Conservation (phyloP, 2,113 vertebrate genomes). For the Upupa epops region DNA sequence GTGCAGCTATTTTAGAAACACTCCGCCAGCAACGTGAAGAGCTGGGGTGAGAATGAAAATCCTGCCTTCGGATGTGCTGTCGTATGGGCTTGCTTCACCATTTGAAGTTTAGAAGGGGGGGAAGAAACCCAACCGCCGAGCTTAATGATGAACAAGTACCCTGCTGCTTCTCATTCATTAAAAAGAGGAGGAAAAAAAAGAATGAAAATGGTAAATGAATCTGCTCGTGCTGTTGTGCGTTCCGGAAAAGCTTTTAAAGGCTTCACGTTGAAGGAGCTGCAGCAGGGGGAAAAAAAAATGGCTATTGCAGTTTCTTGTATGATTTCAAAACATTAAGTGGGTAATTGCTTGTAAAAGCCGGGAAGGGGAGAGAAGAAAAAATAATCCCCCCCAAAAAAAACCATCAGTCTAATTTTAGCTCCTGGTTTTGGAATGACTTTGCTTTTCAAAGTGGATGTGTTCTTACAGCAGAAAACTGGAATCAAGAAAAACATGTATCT, state of each 20-base stretch:
- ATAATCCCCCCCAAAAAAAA: not conserved
- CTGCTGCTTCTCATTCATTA: conserved; percentile 19
- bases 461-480: conserved; percentile 22
- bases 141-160: not conserved
- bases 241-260: conserved; percentile 55
- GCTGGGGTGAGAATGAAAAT: not conserved
- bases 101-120: not conserved
- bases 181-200: not conserved
- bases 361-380: not conserved
- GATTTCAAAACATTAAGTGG: conserved; percentile 56
- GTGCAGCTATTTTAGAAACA: conserved; percentile 2
- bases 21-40: not conserved
- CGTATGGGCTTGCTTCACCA: not conserved
- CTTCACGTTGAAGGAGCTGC: conserved; percentile 24
- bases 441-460: conserved; percentile 27
- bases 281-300: conserved; percentile 14
- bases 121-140: not conserved
- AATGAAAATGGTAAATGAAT: conserved; percentile 34
- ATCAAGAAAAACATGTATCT: not conserved
- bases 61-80: not conserved
- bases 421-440: conserved; percentile 34
- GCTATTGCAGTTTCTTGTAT: conserved; percentile 36
- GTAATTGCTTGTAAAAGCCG: conserved; percentile 62
- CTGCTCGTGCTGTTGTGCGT: conserved; percentile 20
- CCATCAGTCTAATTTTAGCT: conserved; percentile 53